Conservation (phyloP, 1,140 invertebrate genomes). For the Pogonomyrmex barbatus region DNA sequence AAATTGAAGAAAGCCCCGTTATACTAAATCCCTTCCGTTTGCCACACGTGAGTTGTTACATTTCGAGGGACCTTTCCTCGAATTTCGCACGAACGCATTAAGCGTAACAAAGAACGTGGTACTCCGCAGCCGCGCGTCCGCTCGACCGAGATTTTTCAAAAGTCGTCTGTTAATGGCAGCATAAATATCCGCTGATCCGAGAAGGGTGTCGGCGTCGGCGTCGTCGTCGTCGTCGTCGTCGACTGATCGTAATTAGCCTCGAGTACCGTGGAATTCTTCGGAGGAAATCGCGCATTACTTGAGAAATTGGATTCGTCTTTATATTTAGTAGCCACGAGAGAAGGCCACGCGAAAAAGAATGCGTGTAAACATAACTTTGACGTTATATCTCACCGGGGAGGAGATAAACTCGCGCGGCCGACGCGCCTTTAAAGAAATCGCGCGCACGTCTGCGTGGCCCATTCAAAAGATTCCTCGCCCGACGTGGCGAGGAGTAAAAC, state of each 20-base stretch:
- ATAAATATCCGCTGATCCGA: slow-evolving; percentile 71
- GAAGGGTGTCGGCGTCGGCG: slow-evolving; percentile 57
- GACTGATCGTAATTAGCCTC: slow-evolving; percentile 73
- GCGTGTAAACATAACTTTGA: slow-evolving; percentile 45
- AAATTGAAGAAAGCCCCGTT: neutral
- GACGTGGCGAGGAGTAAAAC: slow-evolving; percentile 58
- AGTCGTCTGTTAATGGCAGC: slow-evolving; percentile 66
- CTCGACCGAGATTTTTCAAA: slow-evolving; percentile 68
- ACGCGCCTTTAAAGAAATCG: slow-evolving; percentile 67
- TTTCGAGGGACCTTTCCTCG: slow-evolving; percentile 9
- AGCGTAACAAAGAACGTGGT: slow-evolving; percentile 51
- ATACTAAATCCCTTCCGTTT: neutral
- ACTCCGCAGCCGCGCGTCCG: slow-evolving; percentile 25
- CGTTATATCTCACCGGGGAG: slow-evolving; percentile 51
- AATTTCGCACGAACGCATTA: slow-evolving; percentile 38
- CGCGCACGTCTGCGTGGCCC: slow-evolving; percentile 51
- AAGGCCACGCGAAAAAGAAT: slow-evolving; percentile 45
- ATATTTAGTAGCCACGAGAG: slow-evolving; percentile 65
- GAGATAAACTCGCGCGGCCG: slow-evolving; percentile 64
- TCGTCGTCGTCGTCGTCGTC: slow-evolving; percentile 40
- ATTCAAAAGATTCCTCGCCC: slow-evolving; percentile 63
- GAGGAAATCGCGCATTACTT: slow-evolving; percentile 77
- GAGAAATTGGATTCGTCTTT: slow-evolving; percentile 75
- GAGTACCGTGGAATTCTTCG: slow-evolving; percentile 63
- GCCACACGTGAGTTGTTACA: neutral